These are phyloP conservation scores for Adelognathus sp. DNA, from an alignment of 2,888 invertebrate genomes.

Conservation along the genomic window DNA sequence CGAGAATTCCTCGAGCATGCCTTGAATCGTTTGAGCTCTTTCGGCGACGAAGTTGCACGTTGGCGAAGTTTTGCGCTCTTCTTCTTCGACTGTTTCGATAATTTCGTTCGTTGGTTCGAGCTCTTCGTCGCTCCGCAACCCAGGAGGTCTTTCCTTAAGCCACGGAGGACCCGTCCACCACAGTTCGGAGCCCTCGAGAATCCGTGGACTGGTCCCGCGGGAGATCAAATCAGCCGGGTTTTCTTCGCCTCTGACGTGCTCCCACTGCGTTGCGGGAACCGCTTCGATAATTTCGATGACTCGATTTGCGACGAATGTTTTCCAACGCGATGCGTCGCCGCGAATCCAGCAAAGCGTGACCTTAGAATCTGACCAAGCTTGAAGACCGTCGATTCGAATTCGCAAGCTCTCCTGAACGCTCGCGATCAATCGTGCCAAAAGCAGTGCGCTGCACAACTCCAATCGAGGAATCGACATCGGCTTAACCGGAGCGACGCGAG, in stretches of 20 bases:
- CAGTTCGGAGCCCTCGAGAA: conserved; percentile 40
- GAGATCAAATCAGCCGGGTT: conserved; percentile 64
- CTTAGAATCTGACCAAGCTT: conserved; percentile 60
- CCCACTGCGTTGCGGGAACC: conserved; percentile 52
- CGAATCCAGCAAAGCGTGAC: conserved; percentile 61
- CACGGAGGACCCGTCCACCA: conserved; percentile 64
- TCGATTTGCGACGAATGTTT: conserved; percentile 61
- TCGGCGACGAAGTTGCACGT: neutral
- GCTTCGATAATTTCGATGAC: conserved; percentile 55
- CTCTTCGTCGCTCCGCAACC: neutral
- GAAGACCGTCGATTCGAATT: neutral
- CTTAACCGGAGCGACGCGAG: conserved; percentile 46
- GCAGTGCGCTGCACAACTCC: conserved; percentile 54
- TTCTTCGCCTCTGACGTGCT: conserved; percentile 59
- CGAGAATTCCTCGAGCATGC: conserved; percentile 1
- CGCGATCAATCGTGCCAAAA: conserved; percentile 45
- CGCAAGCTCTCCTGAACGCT: neutral
- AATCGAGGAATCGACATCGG: conserved; percentile 52
- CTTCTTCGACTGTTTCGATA: neutral
- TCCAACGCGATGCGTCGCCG: conserved; percentile 52
- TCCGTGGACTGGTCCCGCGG: conserved; percentile 53
- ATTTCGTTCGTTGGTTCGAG: neutral
- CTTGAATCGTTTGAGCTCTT: neutral
- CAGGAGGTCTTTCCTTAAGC: neutral
- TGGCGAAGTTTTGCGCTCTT: neutral